Evolutionary conservation across 2,113 vertebrate species (phyloP).

Genomic region (Lophius piscatorius): DNA sequence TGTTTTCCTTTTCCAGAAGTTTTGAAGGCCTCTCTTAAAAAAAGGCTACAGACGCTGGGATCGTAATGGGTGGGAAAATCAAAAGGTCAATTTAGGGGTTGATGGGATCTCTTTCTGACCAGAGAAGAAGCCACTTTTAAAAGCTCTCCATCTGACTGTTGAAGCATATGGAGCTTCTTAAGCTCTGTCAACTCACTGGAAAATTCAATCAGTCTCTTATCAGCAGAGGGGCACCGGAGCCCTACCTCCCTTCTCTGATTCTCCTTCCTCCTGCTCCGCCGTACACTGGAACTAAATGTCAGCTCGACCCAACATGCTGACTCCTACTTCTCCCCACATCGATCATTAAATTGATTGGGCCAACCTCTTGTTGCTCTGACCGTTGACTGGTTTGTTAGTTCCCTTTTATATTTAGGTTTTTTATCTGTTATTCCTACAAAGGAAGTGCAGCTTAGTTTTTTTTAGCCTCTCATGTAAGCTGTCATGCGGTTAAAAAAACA

Average conservation of each 20-base stretch:
- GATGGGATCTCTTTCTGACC: conserved; percentile 28
- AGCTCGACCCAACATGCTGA: conserved; percentile 52
- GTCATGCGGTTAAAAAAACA: background rate
- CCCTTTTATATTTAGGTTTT: background rate
- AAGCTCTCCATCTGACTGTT: no score
- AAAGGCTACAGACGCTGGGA: conserved; percentile 22
- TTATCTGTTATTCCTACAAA: background rate
- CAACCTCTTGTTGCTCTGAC: conserved; percentile 2
- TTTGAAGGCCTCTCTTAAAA: conserved; percentile 43
- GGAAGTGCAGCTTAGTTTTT: background rate
- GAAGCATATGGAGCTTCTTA: conserved; percentile 31
- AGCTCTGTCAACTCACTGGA: conserved; percentile 40
- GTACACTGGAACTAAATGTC: conserved; percentile 56
- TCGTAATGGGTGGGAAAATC: conserved; percentile 49
- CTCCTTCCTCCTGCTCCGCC: conserved; percentile 12
- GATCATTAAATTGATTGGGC: conserved; percentile 57
- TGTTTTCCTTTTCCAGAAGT: conserved; percentile 10
- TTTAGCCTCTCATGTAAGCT: background rate
- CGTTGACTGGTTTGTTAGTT: conserved; percentile 35
- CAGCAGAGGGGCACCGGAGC: conserved; percentile 18
- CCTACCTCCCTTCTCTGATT: conserved; percentile 13
- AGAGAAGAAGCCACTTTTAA: conserved; percentile 3
- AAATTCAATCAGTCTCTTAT: conserved; percentile 58
- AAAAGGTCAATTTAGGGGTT: conserved; percentile 16
- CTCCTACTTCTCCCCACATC: conserved; percentile 28